Conservation (phyloP, 2,113 vertebrate species). For the Percopsis transmontana region DNA sequence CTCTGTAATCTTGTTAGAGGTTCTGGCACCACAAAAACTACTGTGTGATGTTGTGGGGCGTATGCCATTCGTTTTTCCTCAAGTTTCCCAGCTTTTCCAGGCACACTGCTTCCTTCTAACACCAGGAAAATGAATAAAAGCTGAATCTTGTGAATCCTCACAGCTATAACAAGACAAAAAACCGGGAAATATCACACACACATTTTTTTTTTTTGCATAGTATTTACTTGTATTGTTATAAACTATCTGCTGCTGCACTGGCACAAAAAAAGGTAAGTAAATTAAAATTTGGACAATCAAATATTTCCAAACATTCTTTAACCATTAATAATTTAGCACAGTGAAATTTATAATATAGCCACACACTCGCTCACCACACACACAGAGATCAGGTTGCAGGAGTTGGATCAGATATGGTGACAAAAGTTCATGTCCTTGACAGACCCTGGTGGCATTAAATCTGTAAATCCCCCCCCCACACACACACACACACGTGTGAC, state of each 20-base stretch:
- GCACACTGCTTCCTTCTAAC: too few relatives aligned
- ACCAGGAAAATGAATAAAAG: too few relatives aligned
- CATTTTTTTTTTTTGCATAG: too few relatives aligned
- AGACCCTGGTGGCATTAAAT: constrained; percentile 20
- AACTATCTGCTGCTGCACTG: too few relatives aligned
- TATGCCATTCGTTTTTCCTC: too few relatives aligned
- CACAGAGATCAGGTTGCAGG: constrained; percentile 23
- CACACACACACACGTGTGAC: constrained; percentile 23
- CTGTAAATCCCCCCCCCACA: constrained; percentile 32
- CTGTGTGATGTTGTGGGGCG: constrained; percentile 67
- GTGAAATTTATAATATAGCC: background rate
- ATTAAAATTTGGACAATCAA: constrained; percentile 22
- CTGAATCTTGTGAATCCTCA: too few relatives aligned
- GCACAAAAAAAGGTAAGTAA: too few relatives aligned
- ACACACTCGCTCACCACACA: background rate
- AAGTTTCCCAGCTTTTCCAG: too few relatives aligned
- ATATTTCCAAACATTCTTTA: constrained; percentile 31
- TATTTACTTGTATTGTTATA: too few relatives aligned
- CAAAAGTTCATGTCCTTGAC: constrained; percentile 33
- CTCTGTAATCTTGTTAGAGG: constrained; percentile 76
- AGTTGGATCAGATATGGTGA: constrained; percentile 15
- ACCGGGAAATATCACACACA: too few relatives aligned
- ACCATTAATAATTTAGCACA: background rate
- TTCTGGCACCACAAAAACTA: constrained; percentile 74
- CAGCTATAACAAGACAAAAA: too few relatives aligned